These are phyloP conservation scores for Pogonognathellus flavescens DNA, from an alignment of 1,140 invertebrate genomes.

Conservation along the genomic window DNA sequence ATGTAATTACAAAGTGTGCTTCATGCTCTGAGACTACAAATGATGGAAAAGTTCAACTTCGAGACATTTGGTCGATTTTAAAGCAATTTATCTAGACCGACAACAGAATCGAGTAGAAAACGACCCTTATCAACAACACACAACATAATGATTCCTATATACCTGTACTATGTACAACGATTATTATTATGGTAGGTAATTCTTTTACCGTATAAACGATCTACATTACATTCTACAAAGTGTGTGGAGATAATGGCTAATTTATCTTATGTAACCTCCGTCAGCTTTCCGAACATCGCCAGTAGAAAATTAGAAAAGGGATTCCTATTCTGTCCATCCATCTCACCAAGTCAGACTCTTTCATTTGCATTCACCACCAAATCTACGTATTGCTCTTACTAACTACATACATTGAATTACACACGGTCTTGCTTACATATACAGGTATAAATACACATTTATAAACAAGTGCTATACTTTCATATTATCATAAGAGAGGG, in stretches of 20 bases:
- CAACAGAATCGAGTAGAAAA: constrained; percentile 29
- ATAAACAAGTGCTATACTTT: too few relatives aligned
- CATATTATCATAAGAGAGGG: too few relatives aligned
- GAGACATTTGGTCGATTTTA: constrained; percentile 38
- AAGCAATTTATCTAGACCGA: constrained; percentile 48
- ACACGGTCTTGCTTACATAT: too few relatives aligned
- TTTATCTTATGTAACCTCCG: constrained; percentile 46
- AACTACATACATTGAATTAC: too few relatives aligned
- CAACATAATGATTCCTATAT: not conserved
- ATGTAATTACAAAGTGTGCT: constrained; percentile 25
- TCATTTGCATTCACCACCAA: constrained; percentile 51
- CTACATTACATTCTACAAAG: not conserved
- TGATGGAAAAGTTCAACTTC: constrained; percentile 18
- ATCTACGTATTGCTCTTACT: not conserved
- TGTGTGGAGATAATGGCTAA: not conserved
- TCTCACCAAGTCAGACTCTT: not conserved
- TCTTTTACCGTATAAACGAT: too few relatives aligned
- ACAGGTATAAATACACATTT: too few relatives aligned
- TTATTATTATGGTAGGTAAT: not conserved
- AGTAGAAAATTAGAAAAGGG: constrained; percentile 40
- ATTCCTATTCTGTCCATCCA: constrained; percentile 1
- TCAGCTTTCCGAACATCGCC: not conserved
- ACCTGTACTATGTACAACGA: not conserved
- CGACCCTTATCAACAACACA: constrained; percentile 6
- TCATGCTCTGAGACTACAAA: constrained; percentile 5